phyloP scores from a whole-genome alignment of 2,797 vertebrate genomes.

The Furcifer pardalis region DNA sequence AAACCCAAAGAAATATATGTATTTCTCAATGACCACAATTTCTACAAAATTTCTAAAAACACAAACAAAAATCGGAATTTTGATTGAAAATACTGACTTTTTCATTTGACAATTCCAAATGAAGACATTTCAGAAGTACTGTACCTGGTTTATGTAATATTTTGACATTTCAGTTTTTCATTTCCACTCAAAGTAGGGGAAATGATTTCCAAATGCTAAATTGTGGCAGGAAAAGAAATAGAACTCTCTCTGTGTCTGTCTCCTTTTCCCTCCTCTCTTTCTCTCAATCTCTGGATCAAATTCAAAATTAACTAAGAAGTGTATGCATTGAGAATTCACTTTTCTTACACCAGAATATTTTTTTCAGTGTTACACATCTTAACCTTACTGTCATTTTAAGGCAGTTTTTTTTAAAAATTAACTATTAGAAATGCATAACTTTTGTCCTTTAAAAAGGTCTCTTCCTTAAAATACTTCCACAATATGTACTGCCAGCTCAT shows the following conservation, averaged over 20 bases:
- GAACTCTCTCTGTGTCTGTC: no score
- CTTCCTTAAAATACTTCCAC: neutral
- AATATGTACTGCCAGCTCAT: neutral
- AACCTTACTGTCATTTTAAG: neutral
- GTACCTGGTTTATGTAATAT: slow-evolving; percentile 24
- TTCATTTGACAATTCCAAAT: slow-evolving; percentile 16
- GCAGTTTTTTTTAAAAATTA: neutral
- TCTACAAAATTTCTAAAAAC: neutral
- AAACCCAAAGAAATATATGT: neutral
- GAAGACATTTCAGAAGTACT: slow-evolving; percentile 16
- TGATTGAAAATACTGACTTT: slow-evolving; percentile 30
- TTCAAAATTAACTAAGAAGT: slow-evolving; percentile 13
- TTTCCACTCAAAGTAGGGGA: slow-evolving; percentile 10
- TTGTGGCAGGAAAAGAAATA: slow-evolving; percentile 16
- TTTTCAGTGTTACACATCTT: neutral
- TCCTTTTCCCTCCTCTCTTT: neutral
- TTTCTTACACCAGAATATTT: neutral
- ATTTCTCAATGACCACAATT: neutral
- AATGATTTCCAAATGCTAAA: slow-evolving; percentile 25
- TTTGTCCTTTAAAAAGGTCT: neutral
- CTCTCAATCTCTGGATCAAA: neutral
- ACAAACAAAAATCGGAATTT: neutral
- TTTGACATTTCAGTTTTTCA: slow-evolving; percentile 38
- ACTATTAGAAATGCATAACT: neutral
- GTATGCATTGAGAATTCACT: neutral